phyloP scores from a whole-genome alignment of 2,113 vertebrate genomes.

The Xyrauchen texanus region DNA sequence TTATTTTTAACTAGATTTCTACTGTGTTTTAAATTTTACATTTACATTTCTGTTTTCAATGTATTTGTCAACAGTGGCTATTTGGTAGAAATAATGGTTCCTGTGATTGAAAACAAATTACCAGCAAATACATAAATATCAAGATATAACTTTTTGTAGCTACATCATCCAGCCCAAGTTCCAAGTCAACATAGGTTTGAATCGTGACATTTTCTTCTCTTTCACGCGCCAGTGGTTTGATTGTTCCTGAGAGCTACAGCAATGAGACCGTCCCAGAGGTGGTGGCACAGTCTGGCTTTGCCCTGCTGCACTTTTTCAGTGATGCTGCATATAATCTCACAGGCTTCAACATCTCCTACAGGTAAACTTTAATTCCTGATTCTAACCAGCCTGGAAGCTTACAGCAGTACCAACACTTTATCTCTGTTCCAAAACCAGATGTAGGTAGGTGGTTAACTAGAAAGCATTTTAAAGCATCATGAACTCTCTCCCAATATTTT shows the following conservation, averaged over 20 bases:
- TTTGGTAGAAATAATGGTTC: too few species aligned
- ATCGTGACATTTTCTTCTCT: background rate
- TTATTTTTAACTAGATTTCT: too few species aligned
- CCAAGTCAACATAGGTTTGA: background rate
- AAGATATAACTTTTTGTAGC: too few species aligned
- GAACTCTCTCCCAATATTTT: too few species aligned
- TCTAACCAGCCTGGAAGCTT: background rate
- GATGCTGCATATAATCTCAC: slow-evolving; percentile 98
- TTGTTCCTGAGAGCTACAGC: slow-evolving; percentile 89
- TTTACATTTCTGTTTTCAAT: too few species aligned
- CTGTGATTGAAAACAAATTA: too few species aligned
- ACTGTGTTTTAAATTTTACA: too few species aligned
- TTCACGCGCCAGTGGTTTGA: slow-evolving; percentile 83
- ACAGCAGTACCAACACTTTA: background rate
- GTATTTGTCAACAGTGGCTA: too few species aligned
- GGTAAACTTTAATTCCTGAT: slow-evolving; percentile 56
- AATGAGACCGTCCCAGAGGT: slow-evolving; percentile 94
- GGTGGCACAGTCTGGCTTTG: slow-evolving; percentile 86
- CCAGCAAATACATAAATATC: too few species aligned
- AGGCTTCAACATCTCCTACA: slow-evolving; percentile 97
- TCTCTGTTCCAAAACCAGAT: background rate
- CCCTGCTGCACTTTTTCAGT: slow-evolving; percentile 96
- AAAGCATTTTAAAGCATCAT: too few species aligned
- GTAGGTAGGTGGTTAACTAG: too few species aligned
- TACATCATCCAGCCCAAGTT: background rate